These are phyloP conservation scores for Phalera bucephala DNA, from an alignment of 2,888 invertebrate genomes.

Conservation along the genomic window DNA sequence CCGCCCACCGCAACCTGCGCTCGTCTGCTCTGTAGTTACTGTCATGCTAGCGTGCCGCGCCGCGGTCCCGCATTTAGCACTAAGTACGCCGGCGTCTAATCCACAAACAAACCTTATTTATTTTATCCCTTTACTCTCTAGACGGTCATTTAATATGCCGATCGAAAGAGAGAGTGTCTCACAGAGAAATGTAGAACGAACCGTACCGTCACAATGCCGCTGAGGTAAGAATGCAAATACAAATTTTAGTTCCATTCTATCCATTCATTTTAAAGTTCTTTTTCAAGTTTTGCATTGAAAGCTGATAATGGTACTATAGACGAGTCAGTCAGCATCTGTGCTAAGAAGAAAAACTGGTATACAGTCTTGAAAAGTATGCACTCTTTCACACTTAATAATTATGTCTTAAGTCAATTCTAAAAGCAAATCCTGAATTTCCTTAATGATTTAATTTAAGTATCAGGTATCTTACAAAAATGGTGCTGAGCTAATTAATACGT, in stretches of 20 bases:
- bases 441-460: slow-evolving; percentile 24
- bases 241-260: slow-evolving; percentile 62
- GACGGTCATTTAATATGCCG: slow-evolving; percentile 86
- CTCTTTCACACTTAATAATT: slow-evolving; percentile 17
- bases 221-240: slow-evolving; percentile 77
- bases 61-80: slow-evolving; percentile 63
- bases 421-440: slow-evolving; percentile 26
- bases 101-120: slow-evolving; percentile 83
- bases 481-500: no score
- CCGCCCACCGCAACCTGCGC: slow-evolving; percentile 78
- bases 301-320: slow-evolving; percentile 22
- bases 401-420: slow-evolving; percentile 9
- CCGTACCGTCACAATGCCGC: slow-evolving; percentile 77
- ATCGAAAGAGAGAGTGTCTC: slow-evolving; percentile 82
- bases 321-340: slow-evolving; percentile 31
- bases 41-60: slow-evolving; percentile 72
- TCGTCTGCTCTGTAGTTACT: slow-evolving; percentile 83
- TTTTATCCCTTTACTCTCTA: slow-evolving; percentile 86
- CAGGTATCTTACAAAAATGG: slow-evolving; percentile 23
- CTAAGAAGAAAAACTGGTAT: slow-evolving; percentile 23
- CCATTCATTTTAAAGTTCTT: slow-evolving; percentile 31
- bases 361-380: slow-evolving; percentile 31
- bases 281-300: slow-evolving; percentile 10
- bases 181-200: slow-evolving; percentile 83
- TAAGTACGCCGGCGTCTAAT: slow-evolving; percentile 73